Evolutionary conservation across 2,797 vertebrate species (phyloP), one percentile per base, ranked within the genome.

Genomic region (Emydoidea blandingii): DNA sequence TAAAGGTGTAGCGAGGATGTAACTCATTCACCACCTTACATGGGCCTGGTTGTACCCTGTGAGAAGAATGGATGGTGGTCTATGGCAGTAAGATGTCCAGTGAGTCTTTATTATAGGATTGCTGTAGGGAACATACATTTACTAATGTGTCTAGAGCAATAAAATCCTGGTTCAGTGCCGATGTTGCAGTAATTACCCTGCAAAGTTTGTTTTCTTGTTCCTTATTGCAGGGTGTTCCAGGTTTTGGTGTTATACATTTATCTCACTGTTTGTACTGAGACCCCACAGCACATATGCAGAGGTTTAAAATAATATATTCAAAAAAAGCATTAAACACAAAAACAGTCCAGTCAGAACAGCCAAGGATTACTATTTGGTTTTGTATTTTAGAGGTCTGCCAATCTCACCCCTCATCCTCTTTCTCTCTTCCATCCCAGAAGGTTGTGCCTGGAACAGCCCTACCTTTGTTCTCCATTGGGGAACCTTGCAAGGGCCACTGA

Each of bases 111-210:
- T 8, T 79, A 29, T 29, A 25, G 49, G 83, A 74, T 81, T 83
- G n/a, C 1, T 56, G 10, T 56, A 56, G 25, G 1, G 29, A 29
- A 6, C 8, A 18, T 50, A 21, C 41, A 47, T 41, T 49, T 59
- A 0, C 27, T 59, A 25, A 56, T 27, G 10, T 56, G 54, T 83
- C 18, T 37, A 81, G 80, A 80, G 91, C 76, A n/a, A 18, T 54
- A 62, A 23, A 3, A 81, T 1, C 16, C 27, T 16, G 1, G 0
- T 2, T 1, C 23, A 21, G 2, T 0, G 1, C 49, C 81, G 56
- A 49, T 84, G 16, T 19, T 10, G 1, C 34, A 25, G 44, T 3
- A 23, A 21, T 8, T 79, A 53, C 29, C 47, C 21, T 18, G 78
- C 62, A 88, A 1, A 83, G 56, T 44, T 88, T 4, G 4, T 83